Base-by-base conservation (phyloP, 2,888 invertebrate genomes). In the Bembecia ichneumoniformis region DNA sequence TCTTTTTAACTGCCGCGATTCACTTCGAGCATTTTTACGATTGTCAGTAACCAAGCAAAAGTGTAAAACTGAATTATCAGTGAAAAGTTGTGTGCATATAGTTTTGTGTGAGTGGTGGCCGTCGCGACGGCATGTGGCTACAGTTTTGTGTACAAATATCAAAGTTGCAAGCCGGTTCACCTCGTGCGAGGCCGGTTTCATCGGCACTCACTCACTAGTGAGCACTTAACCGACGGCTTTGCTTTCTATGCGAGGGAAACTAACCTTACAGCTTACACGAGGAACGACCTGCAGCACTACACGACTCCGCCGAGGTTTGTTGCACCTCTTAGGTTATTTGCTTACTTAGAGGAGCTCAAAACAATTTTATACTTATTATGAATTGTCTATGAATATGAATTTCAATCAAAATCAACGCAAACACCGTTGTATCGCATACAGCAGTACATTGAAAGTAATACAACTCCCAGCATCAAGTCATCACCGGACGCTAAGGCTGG, bases 181-280 rank as follows among this genome's bases (percentile, higher is more conserved):
- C 69, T 73, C 68, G 65, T 60, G 63, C 60, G 68, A 62, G 70
- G 78, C 77, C 74, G 76, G 77, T 71, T 70, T 62, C 58, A 64
- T 62, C 60, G 55, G 55, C 58, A 51, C 53, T 52, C 55, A 54
- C 62, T 51, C 63, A 55, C 58, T 56, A 58, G 57, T 61, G n/a
- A 58, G 59, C 60, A 62, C 57, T 49, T 43, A 46, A 13, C 52
- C 53, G 47, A 55, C 63, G 60, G 59, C 63, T 61, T 60, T 70
- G 75, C 72, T 74, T 74, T 76, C 74, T 71, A 74, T 28, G 28
- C 28, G 28, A 28, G 9, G 28, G 28, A 28, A 28, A 28, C 28
- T 9, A 28, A 28, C 5, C 9, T 28, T 28, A 28, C 2, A 28
- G 28, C 28, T 28, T 28, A 28, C 28, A 28, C 28, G 9, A 9